phyloP scores from a whole-genome alignment of 2,797 vertebrate species.

The Sebastes nivosus region DNA sequence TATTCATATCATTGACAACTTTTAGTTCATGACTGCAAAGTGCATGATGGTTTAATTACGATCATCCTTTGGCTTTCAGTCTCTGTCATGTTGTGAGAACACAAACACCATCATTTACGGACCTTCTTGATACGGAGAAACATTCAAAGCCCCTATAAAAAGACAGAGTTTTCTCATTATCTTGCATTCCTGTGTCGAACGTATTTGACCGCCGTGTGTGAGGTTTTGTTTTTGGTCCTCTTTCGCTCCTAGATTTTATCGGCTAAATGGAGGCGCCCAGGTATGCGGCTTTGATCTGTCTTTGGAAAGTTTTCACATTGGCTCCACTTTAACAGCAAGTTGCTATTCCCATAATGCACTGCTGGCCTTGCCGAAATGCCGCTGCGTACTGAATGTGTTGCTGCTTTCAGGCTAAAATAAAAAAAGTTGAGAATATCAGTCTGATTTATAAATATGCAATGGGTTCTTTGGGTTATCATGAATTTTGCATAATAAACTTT shows the following conservation, averaged over 20 bases:
- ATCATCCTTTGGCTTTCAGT: neutral
- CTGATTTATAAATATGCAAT: neutral
- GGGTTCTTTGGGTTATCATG: neutral
- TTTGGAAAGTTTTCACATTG: slow-evolving; percentile 72
- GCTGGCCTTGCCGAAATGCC: neutral
- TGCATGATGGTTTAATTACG: neutral
- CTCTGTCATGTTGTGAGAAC: neutral
- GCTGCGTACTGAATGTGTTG: neutral
- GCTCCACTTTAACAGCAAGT: slow-evolving; percentile 69
- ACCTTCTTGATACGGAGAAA: slow-evolving; percentile 12
- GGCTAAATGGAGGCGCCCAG: slow-evolving; percentile 68
- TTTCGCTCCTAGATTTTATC: slow-evolving; percentile 67
- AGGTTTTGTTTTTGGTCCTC: slow-evolving; percentile 61
- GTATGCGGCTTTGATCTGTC: slow-evolving; percentile 76
- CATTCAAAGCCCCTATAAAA: slow-evolving; percentile 33
- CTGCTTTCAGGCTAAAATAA: neutral
- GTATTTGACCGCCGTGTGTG: slow-evolving; percentile 50
- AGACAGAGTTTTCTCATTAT: slow-evolving; percentile 46
- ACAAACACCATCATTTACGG: slow-evolving; percentile 1
- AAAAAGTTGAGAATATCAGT: neutral
- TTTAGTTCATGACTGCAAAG: neutral
- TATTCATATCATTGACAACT: neutral
- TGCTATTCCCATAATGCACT: slow-evolving; percentile 67
- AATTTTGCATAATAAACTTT: neutral
- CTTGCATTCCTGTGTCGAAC: slow-evolving; percentile 43